These are phyloP conservation scores for Pipistrellus kuhlii DNA, from an alignment of 2,797 vertebrate genomes.

Conservation along the genomic window DNA sequence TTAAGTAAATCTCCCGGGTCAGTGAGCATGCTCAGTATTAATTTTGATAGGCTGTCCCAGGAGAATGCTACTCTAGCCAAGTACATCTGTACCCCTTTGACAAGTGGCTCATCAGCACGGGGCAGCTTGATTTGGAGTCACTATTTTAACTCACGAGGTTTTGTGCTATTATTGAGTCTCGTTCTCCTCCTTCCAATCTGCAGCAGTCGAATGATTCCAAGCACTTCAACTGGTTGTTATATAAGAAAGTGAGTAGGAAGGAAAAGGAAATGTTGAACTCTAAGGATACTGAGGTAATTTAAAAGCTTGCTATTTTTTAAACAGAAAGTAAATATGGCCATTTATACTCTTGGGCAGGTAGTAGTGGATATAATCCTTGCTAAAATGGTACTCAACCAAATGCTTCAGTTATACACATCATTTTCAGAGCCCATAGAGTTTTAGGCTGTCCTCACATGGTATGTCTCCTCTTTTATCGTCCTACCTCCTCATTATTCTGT, in stretches of 20 bases:
- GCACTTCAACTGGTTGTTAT: neutral
- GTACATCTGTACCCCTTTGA: too few species aligned
- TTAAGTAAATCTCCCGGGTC: neutral
- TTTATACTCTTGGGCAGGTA: neutral
- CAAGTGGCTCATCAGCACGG: neutral
- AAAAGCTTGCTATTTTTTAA: constrained; percentile 9
- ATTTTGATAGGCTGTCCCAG: neutral
- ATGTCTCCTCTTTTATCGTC: neutral
- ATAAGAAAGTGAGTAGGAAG: neutral
- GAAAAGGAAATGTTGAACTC: neutral
- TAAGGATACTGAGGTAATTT: neutral
- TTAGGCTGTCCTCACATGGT: neutral
- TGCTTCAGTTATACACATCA: neutral
- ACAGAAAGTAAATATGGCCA: neutral
- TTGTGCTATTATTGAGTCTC: neutral
- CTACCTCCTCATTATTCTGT: neutral
- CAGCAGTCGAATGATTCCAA: neutral
- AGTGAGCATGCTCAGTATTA: neutral
- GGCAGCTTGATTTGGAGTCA: neutral
- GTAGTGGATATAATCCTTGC: neutral
- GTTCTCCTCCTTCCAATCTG: neutral
- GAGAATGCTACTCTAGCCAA: neutral
- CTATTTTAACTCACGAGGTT: neutral
- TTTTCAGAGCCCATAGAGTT: neutral
- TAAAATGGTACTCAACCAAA: neutral